Evolutionary conservation across 2,797 vertebrate species (phyloP), one percentile per base, ranked within the genome.

Genomic region (Micromesistius poutassou): DNA sequence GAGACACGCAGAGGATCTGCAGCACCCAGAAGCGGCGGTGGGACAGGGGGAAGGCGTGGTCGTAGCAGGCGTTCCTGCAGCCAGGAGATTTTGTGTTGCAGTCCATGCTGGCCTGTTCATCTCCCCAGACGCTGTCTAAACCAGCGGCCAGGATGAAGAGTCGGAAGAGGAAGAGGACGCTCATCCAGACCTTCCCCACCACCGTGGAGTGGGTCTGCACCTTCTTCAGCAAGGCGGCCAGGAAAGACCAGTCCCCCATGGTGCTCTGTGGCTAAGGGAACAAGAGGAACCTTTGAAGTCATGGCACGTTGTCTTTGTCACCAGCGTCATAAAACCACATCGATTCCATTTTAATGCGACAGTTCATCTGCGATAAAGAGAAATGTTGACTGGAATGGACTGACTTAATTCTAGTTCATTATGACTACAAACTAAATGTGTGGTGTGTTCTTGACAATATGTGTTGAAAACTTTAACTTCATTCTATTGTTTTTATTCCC

Each of bases 241-340:
- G 91, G 85, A 97, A 95, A 75, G 96, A 97, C 96, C 96, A 98
- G 82, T 98, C 95, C 76, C 95, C 96, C 97, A 98, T 98, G 80
- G 76, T 38, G 78, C 5, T 0, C 8, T 25, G 74, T 19, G 22
- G 40, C 80, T 80, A 66, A 13, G 76, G 74, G 73, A 68, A 78
- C 36, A n/a, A n/a, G 68, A 83, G 25, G 19, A 50, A 68, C 30
- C 16, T 19, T 31, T 36, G 72, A 3, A 25, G 35, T 9, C 31
- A n/a, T 22, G 71, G n/a, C n/a, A 62, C 1, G 6, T 55, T 55
- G 46, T 19, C 46, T 50, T 50, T 50, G 46, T 42, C 3, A 22
- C 5, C 10, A 62, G 25, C 25, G 22, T 22, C n/a, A 22, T 1
- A 62, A n/a, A 62, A 62, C 6, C 0, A 62, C 55, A 25, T 22